Evolutionary conservation across 2,113 vertebrate species (phyloP).

Genomic region (Saccopteryx leptura): DNA sequence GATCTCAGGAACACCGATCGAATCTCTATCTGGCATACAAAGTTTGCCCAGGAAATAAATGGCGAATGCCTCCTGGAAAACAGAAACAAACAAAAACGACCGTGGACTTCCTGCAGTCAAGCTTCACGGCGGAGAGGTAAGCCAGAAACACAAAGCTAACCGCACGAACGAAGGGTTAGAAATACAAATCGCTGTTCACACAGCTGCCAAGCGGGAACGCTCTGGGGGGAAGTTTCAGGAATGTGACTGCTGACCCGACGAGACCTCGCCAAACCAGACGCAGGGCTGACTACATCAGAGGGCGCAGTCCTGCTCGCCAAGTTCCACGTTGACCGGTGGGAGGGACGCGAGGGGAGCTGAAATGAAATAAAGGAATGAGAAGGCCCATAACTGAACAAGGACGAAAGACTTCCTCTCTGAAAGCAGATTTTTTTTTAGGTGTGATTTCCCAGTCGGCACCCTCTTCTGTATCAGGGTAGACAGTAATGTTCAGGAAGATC

Average conservation of each 20-base stretch:
- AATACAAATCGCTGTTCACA: neutral
- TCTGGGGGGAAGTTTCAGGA: neutral
- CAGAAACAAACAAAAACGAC: neutral
- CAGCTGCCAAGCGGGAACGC: neutral
- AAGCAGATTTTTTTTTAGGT: no score
- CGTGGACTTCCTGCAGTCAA: neutral
- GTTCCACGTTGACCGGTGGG: neutral
- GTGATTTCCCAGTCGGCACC: no score
- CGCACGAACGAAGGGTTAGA: no score
- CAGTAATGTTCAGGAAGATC: no score
- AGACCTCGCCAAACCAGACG: neutral
- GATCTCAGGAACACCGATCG: neutral
- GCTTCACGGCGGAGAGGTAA: neutral
- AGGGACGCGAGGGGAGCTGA: neutral
- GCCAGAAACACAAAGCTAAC: neutral
- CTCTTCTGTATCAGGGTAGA: no score
- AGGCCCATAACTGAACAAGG: no score
- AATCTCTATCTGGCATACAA: neutral
- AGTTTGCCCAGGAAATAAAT: neutral
- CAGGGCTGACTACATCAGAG: neutral
- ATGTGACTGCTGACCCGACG: neutral
- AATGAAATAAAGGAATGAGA: neutral
- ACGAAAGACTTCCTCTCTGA: no score
- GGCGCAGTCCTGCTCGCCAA: neutral
- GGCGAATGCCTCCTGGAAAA: neutral